Percentiles rank a stretch among this genome's conserved stretches.
Evolutionary conservation across 64 coral and sea anemone genomes (phyloP).

Genomic region (Catalaphyllia jardinei): DNA sequence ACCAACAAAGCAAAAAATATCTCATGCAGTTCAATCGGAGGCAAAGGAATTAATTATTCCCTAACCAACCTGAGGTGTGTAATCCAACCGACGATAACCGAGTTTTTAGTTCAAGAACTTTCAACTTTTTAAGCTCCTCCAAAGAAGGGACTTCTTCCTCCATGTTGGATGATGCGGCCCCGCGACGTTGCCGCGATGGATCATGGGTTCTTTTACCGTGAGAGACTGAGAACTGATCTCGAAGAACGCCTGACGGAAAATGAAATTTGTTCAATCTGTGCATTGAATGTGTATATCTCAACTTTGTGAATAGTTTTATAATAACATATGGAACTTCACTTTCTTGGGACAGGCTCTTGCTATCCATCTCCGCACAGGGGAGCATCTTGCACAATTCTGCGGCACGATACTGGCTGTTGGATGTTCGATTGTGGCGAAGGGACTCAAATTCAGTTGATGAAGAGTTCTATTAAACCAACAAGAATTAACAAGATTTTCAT

Average conservation of each 20-base stretch:
- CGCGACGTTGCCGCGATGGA: neutral
- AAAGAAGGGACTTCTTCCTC: slow-evolving; percentile 57
- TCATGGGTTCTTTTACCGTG: neutral
- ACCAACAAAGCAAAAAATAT: neutral
- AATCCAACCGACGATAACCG: slow-evolving; percentile 81
- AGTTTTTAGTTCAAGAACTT: slow-evolving; percentile 93
- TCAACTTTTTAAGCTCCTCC: slow-evolving; percentile 81
- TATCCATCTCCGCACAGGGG: slow-evolving; percentile 75
- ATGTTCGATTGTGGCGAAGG: slow-evolving; percentile 99
- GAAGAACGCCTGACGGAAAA: slow-evolving; percentile 29
- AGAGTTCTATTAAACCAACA: slow-evolving; percentile 84
- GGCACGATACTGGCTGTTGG: slow-evolving; percentile 77
- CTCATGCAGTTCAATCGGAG: neutral
- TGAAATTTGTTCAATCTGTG: neutral
- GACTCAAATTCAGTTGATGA: slow-evolving; percentile 84
- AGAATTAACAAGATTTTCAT: slow-evolving; percentile 95
- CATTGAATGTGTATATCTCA: too few relatives aligned
- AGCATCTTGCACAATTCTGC: slow-evolving; percentile 74
- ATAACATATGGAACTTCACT: slow-evolving; percentile 71
- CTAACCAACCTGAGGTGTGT: slow-evolving; percentile 75
- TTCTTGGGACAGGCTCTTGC: slow-evolving; percentile 87
- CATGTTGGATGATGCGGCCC: slow-evolving; percentile 80
- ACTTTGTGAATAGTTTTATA: neutral
- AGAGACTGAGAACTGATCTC: neutral
- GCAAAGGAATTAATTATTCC: neutral